A percentile compares a stretch with the other conserved stretches of the same genome.
These are phyloP conservation scores for Meloidogyne hapla DNA, from an alignment of 1,140 invertebrate species.

Conservation along the genomic window DNA sequence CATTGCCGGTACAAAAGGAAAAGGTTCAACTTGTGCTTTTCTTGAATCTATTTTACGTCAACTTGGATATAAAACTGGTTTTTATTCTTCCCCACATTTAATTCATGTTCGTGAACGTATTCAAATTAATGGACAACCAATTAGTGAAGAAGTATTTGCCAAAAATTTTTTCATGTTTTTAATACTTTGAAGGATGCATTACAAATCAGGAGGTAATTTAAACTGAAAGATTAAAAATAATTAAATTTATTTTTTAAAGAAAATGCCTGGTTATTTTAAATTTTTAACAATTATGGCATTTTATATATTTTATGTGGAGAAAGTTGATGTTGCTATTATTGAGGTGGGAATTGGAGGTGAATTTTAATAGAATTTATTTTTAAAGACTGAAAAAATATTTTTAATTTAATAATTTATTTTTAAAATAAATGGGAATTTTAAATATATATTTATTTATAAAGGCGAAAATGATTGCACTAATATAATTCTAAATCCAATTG, in stretches of 20 bases:
- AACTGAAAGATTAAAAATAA: constrained; percentile 17
- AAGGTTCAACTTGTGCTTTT: constrained; percentile 85
- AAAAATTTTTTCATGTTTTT: constrained; percentile 81
- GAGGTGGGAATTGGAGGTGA: constrained; percentile 88
- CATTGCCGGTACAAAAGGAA: constrained; percentile 91
- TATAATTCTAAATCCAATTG: constrained; percentile 77
- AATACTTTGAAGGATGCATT: constrained; percentile 67
- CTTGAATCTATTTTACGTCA: constrained; percentile 82
- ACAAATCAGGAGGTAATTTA: constrained; percentile 19
- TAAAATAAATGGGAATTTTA: no score
- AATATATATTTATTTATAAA: not conserved
- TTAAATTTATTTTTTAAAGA: constrained; percentile 7
- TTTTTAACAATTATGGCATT: constrained; percentile 90
- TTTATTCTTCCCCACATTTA: constrained; percentile 93
- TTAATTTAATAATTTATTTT: not conserved
- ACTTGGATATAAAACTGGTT: constrained; percentile 84
- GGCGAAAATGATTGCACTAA: constrained; percentile 92
- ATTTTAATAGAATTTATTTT: not conserved
- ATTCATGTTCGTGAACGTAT: constrained; percentile 88
- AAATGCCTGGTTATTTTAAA: constrained; percentile 87
- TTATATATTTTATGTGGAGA: constrained; percentile 80
- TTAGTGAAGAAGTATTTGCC: constrained; percentile 76
- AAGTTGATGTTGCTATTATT: constrained; percentile 84
- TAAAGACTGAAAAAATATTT: not conserved
- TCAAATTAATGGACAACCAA: constrained; percentile 78